Base-by-base conservation (phyloP, 2,888 invertebrate genomes). In the Proisotoma minuta region DNA sequence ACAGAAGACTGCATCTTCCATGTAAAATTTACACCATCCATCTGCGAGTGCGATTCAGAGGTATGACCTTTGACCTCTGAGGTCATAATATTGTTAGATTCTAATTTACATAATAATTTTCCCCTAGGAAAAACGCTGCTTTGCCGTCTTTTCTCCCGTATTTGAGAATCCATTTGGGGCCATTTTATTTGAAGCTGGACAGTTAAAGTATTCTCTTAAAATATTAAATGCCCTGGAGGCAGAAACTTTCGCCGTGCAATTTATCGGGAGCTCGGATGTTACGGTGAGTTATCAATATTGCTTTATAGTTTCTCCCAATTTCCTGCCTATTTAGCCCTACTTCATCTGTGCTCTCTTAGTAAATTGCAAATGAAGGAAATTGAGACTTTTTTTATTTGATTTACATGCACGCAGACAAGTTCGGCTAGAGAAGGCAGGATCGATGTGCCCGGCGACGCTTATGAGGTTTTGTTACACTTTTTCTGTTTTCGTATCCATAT, bases 101-200 rank as follows among this genome's bases (percentile, higher is more conserved):
- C 8, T 34, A 10, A 34, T 34, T 34, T 34, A 34, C 8, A 8
- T 10, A 34, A 34, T 34, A 5, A 43, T 43, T 43, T 43, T 58
- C 60, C 47, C 60, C 20, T 60, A 73, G 72, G 73, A 73, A 54
- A 72, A 72, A 58, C 63, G 73, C 50, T 72, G 72, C 59, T 73
- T 73, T 59, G 73, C 73, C 28, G 68, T 73, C 26, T 73, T 72
- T 61, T 72, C 71, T 8, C 73, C 73, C 22, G 69, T 73, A 22
- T 73, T 71, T 60, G 73, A 73, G 61, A 73, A 73, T 63, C 73
- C 73, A 34, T 73, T 73, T 52, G 73, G 73, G 57, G 73, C 73
- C 22, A 69, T 73, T 57, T 50, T 73, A 50, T 73, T 73, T 62
- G 73, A 73, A 63, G 69, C 73, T 57, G 73, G 73, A 47, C 73